phyloP scores from a whole-genome alignment of 2,888 invertebrate species.

The Macrophya alboannulata region DNA sequence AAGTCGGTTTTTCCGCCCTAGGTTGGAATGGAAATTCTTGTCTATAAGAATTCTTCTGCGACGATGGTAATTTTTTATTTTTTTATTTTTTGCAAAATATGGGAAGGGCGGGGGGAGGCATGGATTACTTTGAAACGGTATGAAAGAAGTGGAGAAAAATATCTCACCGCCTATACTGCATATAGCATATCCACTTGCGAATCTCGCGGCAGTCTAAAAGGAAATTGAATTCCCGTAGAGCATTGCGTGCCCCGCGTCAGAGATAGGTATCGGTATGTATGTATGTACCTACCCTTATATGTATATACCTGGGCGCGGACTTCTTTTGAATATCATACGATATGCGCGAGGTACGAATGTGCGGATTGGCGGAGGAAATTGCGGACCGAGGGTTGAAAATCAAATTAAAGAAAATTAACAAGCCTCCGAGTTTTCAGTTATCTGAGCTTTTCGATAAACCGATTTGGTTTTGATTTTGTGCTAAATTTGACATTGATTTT shows the following conservation, averaged over 20 bases:
- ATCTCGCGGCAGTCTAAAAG: slow-evolving; percentile 42
- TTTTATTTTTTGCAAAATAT: not conserved
- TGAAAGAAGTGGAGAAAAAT: slow-evolving; percentile 14
- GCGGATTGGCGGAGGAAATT: not conserved
- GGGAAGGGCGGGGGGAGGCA: not conserved
- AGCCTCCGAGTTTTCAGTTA: not conserved
- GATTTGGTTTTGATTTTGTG: not conserved
- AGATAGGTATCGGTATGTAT: slow-evolving; percentile 25
- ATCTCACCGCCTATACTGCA: not conserved
- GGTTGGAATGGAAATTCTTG: not conserved
- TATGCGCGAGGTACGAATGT: not conserved
- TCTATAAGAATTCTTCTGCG: not conserved
- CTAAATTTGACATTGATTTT: not conserved
- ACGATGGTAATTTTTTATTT: not conserved
- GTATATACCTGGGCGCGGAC: not conserved
- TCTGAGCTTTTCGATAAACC: not conserved
- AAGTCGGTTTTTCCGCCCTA: not conserved
- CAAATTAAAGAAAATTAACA: not conserved
- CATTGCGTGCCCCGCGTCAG: slow-evolving; percentile 48
- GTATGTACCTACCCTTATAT: not conserved
- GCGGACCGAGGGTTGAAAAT: not conserved
- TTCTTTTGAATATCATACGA: slow-evolving; percentile 27
- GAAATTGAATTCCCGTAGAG: slow-evolving; percentile 49
- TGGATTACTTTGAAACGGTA: slow-evolving; percentile 10
- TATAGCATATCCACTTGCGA: slow-evolving; percentile 41